Evolutionary conservation across 1,140 invertebrate genomes (phyloP).

Genomic region (Portunus trituberculatus): DNA sequence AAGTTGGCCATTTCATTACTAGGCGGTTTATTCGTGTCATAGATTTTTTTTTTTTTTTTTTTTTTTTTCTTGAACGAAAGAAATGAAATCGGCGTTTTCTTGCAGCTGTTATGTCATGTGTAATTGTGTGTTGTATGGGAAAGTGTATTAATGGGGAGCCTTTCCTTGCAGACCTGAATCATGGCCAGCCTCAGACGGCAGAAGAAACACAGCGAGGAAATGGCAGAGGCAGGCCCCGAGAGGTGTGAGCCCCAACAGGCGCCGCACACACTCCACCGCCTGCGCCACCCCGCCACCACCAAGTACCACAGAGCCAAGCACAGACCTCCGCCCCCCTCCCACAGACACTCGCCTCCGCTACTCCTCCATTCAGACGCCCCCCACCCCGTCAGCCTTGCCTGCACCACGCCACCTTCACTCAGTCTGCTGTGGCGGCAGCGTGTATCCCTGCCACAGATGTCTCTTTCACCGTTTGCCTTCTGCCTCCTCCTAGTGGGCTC

Average conservation of each 20-base stretch:
- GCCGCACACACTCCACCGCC: background rate
- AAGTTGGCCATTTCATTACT: too few species aligned
- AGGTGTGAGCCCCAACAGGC: background rate
- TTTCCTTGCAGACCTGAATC: constrained; percentile 8
- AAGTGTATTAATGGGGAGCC: too few species aligned
- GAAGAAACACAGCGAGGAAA: background rate
- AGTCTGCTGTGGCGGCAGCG: background rate
- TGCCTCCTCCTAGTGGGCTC: constrained; percentile 59
- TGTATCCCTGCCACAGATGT: background rate
- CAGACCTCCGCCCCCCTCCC: background rate
- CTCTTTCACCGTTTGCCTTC: constrained; percentile 46
- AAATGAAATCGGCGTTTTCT: too few species aligned
- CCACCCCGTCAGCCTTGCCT: background rate
- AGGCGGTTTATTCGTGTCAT: too few species aligned
- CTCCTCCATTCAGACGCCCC: background rate
- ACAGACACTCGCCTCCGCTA: background rate
- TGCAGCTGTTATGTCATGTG: too few species aligned
- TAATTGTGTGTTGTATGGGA: too few species aligned
- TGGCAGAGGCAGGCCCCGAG: background rate
- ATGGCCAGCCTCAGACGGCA: constrained; percentile 47
- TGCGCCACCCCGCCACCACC: background rate
- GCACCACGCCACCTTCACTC: background rate
- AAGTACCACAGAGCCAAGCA: background rate
- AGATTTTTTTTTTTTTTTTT: too few species aligned
- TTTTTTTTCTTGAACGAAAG: too few species aligned